Conservation (phyloP, 2,113 vertebrate species). For the Gracilinanus agilis region DNA sequence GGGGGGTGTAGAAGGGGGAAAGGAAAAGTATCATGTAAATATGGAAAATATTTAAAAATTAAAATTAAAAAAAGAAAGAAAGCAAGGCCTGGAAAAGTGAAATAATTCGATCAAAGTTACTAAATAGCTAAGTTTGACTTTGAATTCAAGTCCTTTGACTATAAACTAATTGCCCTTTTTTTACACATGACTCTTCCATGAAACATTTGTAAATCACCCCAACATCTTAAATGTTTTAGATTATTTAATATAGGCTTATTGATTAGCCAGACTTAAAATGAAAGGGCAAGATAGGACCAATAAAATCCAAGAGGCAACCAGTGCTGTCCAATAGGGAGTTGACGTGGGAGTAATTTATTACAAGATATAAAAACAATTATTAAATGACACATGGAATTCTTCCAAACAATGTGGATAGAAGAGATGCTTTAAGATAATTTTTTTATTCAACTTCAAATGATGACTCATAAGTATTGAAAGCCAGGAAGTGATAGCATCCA, state of each 20-base stretch:
- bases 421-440: background rate
- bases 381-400: background rate
- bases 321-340: background rate
- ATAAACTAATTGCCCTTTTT: background rate
- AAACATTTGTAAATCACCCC: background rate
- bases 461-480: constrained; percentile 4
- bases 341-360: background rate
- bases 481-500: background rate
- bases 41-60: no score
- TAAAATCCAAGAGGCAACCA: background rate
- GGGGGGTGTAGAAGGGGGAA: no score
- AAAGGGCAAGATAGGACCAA: background rate
- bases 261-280: background rate
- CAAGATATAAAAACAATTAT: background rate
- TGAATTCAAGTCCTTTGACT: background rate
- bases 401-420: background rate
- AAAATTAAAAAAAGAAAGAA: no score
- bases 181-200: background rate
- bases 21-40: no score
- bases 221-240: background rate
- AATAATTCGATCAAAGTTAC: background rate
- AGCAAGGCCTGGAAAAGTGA: background rate
- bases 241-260: background rate
- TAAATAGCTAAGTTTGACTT: background rate
- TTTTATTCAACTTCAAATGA: background rate